phyloP scores from a whole-genome alignment of 2,888 invertebrate species.

The Phragmatobia fuliginosa region DNA sequence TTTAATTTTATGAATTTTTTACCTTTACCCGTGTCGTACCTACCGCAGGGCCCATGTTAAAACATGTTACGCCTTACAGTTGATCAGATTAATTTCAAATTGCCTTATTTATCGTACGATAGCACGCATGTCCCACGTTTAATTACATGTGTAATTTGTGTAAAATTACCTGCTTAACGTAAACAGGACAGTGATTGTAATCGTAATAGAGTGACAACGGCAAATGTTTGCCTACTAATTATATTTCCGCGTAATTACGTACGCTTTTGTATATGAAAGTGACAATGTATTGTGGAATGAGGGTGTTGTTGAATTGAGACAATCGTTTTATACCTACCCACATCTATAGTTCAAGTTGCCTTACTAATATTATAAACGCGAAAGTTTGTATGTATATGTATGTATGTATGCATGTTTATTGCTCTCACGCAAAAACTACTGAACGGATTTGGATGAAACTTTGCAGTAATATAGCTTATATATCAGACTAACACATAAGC shows the following conservation, averaged over 20 bases:
- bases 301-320: neutral
- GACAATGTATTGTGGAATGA: conserved; percentile 6
- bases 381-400: no score
- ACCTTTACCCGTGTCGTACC: conserved; percentile 20
- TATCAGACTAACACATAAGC: no score
- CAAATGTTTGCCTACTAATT: conserved; percentile 29
- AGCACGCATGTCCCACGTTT: conserved; percentile 40
- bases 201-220: conserved; percentile 41
- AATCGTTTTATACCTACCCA: neutral
- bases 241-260: conserved; percentile 12
- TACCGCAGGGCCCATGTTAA: conserved; percentile 59
- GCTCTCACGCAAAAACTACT: no score
- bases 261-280: conserved; percentile 7
- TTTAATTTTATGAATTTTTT: conserved; percentile 19
- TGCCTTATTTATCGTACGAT: conserved; percentile 49
- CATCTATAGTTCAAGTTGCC: no score
- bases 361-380: no score
- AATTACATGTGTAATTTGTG: conserved; percentile 48
- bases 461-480: no score
- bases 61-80: conserved; percentile 52
- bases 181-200: conserved; percentile 34
- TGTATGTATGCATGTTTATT: no score
- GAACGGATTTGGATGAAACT: no score
- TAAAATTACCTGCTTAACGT: conserved; percentile 38
- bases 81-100: conserved; percentile 65